Base-by-base conservation (phyloP, 2,888 invertebrate species). In the Morpho deidamia region DNA sequence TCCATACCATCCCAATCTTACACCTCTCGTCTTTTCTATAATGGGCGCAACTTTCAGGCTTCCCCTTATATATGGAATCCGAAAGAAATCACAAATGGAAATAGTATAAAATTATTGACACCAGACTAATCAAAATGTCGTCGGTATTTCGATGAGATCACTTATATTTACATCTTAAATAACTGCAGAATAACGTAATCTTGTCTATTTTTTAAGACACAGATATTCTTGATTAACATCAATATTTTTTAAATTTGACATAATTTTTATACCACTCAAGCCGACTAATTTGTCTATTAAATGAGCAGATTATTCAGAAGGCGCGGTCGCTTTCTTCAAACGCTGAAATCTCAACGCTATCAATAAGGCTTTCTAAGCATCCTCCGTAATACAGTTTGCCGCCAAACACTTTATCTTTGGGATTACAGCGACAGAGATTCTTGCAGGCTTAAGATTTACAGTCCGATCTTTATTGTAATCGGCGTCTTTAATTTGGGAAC, bases 381-480 rank as follows among this genome's bases (percentile, higher is more conserved):
- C 58, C 60, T 57, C 62, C 62, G 63, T 67, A 60, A 64, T 62
- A 62, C 61, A 64, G 67, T 66, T 59, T 61, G 62, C 65, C 72
- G 70, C 76, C 75, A 71, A 76, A 68, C 76, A 73, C 74, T 83
- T 78, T 67, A 76, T 83, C 84, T 80, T 71, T 63, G 63, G 83
- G 83, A 82, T 83, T 83, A 83, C 65, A 61, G 58, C 60, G 56
- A 62, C 63, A 56, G 62, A 65, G 64, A 69, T 67, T 68, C 71
- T 64, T 66, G 67, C 55, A 62, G 62, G 54, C 75, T 74, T 23
- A 72, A 77, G 80, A 79, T 81, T 79, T 72, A 81, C 81, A 81
- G 79, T 73, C 69, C 78, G 75, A 83, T 83, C 82, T 83, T 78
- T 74, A 74, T 66, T 69, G 72, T 81, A 82, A 81, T 79, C 78